A percentile compares a stretch with the other conserved stretches of the same genome.
Evolutionary conservation across 2,113 vertebrate genomes (phyloP).

Genomic region (Jacana jacana): DNA sequence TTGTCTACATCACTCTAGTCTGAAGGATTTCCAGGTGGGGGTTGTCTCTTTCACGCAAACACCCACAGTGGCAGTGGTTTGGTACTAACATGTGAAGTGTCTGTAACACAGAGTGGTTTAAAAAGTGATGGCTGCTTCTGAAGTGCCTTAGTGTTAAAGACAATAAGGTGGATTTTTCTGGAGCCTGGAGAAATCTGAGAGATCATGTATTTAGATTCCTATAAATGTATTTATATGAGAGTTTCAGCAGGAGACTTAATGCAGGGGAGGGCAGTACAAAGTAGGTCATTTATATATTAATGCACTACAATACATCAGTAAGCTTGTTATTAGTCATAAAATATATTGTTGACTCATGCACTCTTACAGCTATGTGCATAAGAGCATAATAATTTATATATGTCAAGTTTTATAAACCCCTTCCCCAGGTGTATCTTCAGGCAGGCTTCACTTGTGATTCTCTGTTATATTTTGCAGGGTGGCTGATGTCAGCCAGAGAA

Average conservation of each 20-base stretch:
- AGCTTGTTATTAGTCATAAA: conserved; percentile 22
- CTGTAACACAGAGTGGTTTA: rapidly evolving
- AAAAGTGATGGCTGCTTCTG: neutral
- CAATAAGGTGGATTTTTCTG: neutral
- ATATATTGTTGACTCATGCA: neutral
- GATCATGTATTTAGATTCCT: neutral
- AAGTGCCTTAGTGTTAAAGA: neutral
- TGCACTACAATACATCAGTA: neutral
- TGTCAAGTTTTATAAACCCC: neutral
- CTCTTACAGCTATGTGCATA: neutral
- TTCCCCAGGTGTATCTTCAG: neutral
- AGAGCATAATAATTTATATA: neutral
- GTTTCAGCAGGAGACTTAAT: neutral
- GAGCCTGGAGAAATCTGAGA: neutral
- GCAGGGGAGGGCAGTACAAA: neutral
- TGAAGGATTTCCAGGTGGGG: neutral
- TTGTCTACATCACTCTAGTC: rapidly evolving
- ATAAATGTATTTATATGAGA: neutral
- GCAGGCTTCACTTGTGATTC: neutral
- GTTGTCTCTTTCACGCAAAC: rapidly evolving
- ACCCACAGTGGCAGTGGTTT: rapidly evolving
- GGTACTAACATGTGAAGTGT: neutral
- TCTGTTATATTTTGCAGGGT: neutral
- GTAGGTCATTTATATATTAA: conserved; percentile 27
- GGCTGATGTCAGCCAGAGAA: neutral